phyloP scores from a whole-genome alignment of 2,113 vertebrate species.

The Apteryx owenii region DNA sequence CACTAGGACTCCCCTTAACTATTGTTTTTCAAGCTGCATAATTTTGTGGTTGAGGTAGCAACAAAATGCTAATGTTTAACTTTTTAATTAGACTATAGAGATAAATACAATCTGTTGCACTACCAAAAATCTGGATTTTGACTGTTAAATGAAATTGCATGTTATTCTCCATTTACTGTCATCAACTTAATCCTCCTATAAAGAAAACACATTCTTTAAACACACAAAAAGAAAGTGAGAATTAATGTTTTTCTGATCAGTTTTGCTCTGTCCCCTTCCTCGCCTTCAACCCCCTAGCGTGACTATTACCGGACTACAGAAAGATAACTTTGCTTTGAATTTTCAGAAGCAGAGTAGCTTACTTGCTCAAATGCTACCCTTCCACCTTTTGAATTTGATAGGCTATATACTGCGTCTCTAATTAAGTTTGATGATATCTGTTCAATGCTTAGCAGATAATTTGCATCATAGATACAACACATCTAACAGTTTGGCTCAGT shows the following conservation, averaged over 20 bases:
- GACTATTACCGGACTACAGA: background rate
- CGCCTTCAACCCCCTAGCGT: background rate
- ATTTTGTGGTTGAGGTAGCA: slow-evolving; percentile 38
- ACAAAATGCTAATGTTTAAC: slow-evolving; percentile 37
- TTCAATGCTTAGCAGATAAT: background rate
- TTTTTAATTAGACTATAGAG: slow-evolving; percentile 36
- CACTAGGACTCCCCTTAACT: background rate
- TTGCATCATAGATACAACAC: background rate
- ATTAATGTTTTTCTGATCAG: background rate
- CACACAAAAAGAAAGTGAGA: background rate
- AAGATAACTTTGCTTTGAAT: background rate
- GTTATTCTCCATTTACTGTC: background rate
- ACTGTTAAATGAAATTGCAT: background rate
- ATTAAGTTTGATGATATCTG: slow-evolving; percentile 14
- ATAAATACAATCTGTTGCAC: slow-evolving; percentile 7
- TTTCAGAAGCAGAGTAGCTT: background rate
- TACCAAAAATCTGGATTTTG: background rate
- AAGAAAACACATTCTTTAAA: background rate
- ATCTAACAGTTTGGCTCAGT: background rate
- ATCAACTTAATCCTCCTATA: background rate
- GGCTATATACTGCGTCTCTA: background rate
- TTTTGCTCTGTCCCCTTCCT: background rate
- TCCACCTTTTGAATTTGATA: background rate
- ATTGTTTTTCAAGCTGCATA: background rate
- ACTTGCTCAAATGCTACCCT: background rate